phyloP scores from a whole-genome alignment of 1,140 invertebrate species.

The Drosophila virilis region DNA sequence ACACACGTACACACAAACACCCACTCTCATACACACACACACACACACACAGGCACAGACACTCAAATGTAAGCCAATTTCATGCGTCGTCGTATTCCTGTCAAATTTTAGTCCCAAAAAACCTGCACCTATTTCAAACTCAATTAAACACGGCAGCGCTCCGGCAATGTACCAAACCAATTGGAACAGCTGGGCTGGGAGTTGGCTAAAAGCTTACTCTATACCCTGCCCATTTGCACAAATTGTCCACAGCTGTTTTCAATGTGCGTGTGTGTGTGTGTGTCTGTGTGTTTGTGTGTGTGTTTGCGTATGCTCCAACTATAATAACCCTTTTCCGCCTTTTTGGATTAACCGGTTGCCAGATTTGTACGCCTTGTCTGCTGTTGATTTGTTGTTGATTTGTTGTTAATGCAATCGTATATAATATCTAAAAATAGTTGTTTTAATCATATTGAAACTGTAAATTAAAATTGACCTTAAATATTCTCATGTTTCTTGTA shows the following conservation, averaged over 20 bases:
- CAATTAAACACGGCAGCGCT: slow-evolving; percentile 74
- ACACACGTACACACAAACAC: slow-evolving; percentile 13
- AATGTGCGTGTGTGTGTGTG: not conserved
- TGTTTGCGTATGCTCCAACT: slow-evolving; percentile 1
- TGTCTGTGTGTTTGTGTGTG: not conserved
- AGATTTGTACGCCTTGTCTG: not conserved
- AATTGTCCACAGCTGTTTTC: slow-evolving; percentile 21
- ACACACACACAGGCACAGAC: slow-evolving; percentile 19
- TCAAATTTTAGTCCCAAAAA: slow-evolving; percentile 31
- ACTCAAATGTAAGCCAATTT: slow-evolving; percentile 76
- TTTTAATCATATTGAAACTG: too few relatives aligned
- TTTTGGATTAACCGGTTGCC: slow-evolving; percentile 31
- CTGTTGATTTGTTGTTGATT: not conserved
- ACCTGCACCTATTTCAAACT: slow-evolving; percentile 78
- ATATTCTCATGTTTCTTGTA: too few relatives aligned
- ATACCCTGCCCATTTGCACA: not conserved
- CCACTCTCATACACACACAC: slow-evolving; percentile 15
- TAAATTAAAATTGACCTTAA: too few relatives aligned
- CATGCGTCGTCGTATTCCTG: slow-evolving; percentile 36
- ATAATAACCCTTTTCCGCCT: slow-evolving; percentile 27
- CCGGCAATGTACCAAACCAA: slow-evolving; percentile 25
- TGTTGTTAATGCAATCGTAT: not conserved
- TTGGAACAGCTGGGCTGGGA: not conserved
- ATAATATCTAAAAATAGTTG: too few relatives aligned
- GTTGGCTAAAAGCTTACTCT: too few relatives aligned